Evolutionary conservation across 2,797 vertebrate species (phyloP).

Genomic region (Acrocephalus scirpaceus): DNA sequence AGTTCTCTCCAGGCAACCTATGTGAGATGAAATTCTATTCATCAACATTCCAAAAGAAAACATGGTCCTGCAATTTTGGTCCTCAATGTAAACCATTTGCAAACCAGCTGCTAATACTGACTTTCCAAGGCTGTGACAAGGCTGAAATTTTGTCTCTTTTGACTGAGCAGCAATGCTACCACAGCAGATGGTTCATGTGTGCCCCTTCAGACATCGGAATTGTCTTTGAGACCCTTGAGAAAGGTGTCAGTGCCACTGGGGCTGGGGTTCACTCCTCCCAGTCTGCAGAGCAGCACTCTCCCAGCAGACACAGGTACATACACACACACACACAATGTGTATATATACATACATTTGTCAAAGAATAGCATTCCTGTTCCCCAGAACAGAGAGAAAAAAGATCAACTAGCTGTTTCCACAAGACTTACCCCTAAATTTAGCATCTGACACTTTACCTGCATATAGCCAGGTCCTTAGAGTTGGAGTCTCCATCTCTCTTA

Average conservation of each 20-base stretch:
- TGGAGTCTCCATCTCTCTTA: conserved; percentile 90
- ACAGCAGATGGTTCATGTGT: not conserved
- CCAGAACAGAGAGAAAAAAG: not conserved
- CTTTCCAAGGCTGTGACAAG: not conserved
- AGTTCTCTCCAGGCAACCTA: not conserved
- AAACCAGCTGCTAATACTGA: not conserved
- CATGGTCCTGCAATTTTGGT: fast-evolving
- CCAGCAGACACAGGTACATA: not conserved
- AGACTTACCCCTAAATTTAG: not conserved
- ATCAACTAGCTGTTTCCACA: not conserved
- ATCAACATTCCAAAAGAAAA: not conserved
- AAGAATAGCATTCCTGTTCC: not conserved
- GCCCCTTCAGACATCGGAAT: fast-evolving
- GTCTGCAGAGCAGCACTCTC: not conserved
- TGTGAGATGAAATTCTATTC: not conserved
- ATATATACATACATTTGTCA: fast-evolving
- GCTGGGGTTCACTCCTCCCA: not conserved
- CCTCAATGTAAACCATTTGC: not conserved
- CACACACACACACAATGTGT: too few relatives aligned
- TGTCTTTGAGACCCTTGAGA: not conserved
- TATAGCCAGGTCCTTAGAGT: conserved; percentile 89
- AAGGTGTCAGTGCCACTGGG: not conserved
- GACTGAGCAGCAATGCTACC: not conserved
- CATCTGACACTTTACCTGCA: conserved; percentile 85
- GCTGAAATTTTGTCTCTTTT: not conserved